Evolutionary conservation across 1,140 invertebrate genomes (phyloP).

Genomic region (Caenorhabditis briggsae): DNA sequence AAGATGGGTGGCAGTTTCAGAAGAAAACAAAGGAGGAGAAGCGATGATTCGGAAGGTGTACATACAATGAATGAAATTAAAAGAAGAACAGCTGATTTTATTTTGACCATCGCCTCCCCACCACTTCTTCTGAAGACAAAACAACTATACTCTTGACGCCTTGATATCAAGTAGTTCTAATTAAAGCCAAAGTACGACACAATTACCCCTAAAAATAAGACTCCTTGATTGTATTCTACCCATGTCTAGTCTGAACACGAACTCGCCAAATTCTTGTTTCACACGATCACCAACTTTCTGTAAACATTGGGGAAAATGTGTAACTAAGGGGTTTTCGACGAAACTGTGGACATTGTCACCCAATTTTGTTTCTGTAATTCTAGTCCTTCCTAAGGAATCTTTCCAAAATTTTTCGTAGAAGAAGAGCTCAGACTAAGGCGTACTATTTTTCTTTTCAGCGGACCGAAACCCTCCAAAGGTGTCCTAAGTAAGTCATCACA

Average conservation of each 20-base stretch:
- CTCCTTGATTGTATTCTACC: background rate
- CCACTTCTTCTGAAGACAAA: background rate
- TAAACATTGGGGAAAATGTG: background rate
- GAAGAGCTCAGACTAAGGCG: slow-evolving; percentile 59
- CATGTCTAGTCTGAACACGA: background rate
- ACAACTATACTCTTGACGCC: slow-evolving; percentile 30
- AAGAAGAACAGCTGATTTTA: background rate
- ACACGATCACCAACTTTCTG: background rate
- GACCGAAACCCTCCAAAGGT: slow-evolving; percentile 60
- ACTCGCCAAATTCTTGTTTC: slow-evolving; percentile 14
- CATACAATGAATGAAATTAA: slow-evolving; percentile 2
- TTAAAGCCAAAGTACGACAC: background rate
- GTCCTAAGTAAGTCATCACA: slow-evolving; percentile 63
- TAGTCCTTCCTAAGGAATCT: background rate
- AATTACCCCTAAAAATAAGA: background rate
- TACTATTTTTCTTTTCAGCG: slow-evolving; percentile 61
- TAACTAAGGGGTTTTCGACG: background rate
- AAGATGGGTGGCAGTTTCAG: background rate
- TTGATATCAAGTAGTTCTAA: background rate
- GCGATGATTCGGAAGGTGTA: background rate
- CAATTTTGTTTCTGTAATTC: background rate
- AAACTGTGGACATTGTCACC: background rate
- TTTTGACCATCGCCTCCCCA: background rate
- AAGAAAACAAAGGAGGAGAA: slow-evolving; percentile 1
- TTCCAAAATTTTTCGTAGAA: background rate